Conservation (phyloP, 2,888 invertebrate species). For the Orchestes rusci region DNA sequence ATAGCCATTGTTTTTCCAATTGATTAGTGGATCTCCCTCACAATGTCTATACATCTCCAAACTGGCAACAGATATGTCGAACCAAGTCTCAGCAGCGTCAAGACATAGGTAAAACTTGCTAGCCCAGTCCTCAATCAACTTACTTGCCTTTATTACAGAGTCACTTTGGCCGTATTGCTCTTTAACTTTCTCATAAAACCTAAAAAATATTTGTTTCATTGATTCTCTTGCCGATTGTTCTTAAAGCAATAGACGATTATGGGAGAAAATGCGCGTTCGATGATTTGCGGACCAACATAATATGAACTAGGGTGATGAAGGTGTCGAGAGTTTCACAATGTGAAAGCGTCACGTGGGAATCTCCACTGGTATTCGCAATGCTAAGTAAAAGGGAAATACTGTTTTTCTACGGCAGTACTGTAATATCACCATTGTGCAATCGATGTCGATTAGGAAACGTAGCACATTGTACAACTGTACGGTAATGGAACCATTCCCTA, state of each 20-base stretch:
- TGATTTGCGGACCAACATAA: no score
- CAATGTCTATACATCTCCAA: conserved; percentile 55
- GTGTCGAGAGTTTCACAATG: no score
- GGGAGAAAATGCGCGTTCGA: no score
- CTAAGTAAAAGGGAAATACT: no score
- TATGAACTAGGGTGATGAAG: no score
- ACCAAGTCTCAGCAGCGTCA: conserved; percentile 58
- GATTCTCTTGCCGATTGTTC: neutral
- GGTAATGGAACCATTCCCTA: no score
- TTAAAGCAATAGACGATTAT: neutral
- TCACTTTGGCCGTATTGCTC: conserved; percentile 31
- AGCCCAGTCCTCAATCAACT: conserved; percentile 36
- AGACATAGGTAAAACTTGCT: conserved; percentile 37
- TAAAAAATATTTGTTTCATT: conserved; percentile 26
- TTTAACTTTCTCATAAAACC: conserved; percentile 28
- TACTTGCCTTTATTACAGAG: conserved; percentile 22
- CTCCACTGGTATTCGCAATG: no score
- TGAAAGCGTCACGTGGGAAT: no score
- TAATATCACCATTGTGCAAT: no score
- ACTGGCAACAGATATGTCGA: conserved; percentile 59
- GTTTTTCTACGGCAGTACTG: no score
- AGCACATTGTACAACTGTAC: no score
- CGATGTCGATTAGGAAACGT: no score
- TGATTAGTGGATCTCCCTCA: conserved; percentile 60
- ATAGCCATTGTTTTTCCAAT: conserved; percentile 71